phyloP scores from a whole-genome alignment of 2,888 invertebrate species.

The Nomada ruficornis region DNA sequence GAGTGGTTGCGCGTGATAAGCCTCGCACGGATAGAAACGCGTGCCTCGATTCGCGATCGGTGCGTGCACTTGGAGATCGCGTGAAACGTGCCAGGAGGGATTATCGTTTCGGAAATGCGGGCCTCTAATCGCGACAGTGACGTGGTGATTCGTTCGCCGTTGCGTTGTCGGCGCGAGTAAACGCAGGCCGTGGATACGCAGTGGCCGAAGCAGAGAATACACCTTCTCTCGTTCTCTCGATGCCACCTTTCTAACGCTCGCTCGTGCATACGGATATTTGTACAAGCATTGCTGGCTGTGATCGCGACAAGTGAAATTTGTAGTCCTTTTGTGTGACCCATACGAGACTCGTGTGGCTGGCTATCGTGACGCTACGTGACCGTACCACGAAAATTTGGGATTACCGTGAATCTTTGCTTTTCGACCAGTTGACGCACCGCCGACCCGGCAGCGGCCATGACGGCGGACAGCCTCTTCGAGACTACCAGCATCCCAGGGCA shows the following conservation, averaged over 20 bases:
- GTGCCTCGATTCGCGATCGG: slow-evolving; percentile 67
- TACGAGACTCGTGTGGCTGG: slow-evolving; percentile 27
- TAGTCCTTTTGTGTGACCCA: slow-evolving; percentile 30
- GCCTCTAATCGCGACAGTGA: slow-evolving; percentile 68
- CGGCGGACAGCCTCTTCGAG: slow-evolving; percentile 83
- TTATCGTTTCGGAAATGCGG: slow-evolving; percentile 48
- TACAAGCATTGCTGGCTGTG: slow-evolving; percentile 31
- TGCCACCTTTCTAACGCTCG: slow-evolving; percentile 20
- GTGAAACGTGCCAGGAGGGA: slow-evolving; percentile 20
- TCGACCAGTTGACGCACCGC: slow-evolving; percentile 52
- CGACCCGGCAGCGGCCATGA: slow-evolving; percentile 76
- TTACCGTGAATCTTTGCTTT: slow-evolving; percentile 29
- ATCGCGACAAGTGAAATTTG: slow-evolving; percentile 36
- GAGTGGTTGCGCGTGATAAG: slow-evolving; percentile 71
- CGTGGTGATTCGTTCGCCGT: slow-evolving; percentile 72
- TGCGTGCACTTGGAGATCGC: slow-evolving; percentile 37
- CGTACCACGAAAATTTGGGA: slow-evolving; percentile 27
- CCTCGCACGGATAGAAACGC: slow-evolving; percentile 65
- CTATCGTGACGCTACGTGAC: slow-evolving; percentile 5
- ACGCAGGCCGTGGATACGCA: slow-evolving; percentile 44
- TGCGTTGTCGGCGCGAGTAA: slow-evolving; percentile 46
- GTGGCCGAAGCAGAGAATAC: slow-evolving; percentile 44
- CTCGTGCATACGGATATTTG: slow-evolving; percentile 31
- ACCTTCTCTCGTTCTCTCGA: slow-evolving; percentile 16
- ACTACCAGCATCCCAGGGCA: slow-evolving; percentile 84